Evolutionary conservation across 2,113 vertebrate genomes (phyloP), one percentile per base, ranked within the genome.

Genomic region (Grus americana): DNA sequence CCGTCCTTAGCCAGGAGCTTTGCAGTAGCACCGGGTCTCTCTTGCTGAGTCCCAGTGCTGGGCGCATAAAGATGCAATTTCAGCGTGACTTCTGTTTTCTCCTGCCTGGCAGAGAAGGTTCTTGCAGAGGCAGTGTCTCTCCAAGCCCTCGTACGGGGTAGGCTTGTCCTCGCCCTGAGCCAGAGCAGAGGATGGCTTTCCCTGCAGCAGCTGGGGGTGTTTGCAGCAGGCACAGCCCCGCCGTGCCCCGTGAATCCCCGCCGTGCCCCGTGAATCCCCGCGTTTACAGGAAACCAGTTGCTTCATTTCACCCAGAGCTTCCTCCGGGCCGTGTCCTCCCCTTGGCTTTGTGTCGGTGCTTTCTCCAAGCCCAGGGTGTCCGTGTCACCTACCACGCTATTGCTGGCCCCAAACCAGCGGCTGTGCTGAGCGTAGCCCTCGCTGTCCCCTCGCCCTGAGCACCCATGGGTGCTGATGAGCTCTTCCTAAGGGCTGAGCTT

Each of bases 321-420:
- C 42, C 42, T 14, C 67, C 6, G 2, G 30, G 61, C 49, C 9
- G 0, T 63, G 83, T 20, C 42, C 47, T 52, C 2, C 0, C 42
- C 57, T 73, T 46, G 52, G 7, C 42, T 74, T 58, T 2, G 0
- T n/a, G 42, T 22, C 44, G 17, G 21, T 0, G 6, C 57, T 12
- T 20, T 32, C 55, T n/a, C 62, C 34, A 17, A 71, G 46, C 74
- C 12, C 32, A 2, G 40, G 12, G 30, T 49, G 38, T 12, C 38
- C 2, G 29, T 52, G 44, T 11, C 40, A 63, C 57, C 32, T 38
- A 5, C 58, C 17, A 1, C 9, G 29, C 55, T 74, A 8, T 15
- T 15, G 22, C 75, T 78, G 34, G 19, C 12, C 55, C 38, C 19
- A 14, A 2, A 13, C 32, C 4, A 27, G 2, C 3, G 27, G 23